phyloP scores from a whole-genome alignment of 2,888 invertebrate genomes.

The Cephus rjabovi region DNA sequence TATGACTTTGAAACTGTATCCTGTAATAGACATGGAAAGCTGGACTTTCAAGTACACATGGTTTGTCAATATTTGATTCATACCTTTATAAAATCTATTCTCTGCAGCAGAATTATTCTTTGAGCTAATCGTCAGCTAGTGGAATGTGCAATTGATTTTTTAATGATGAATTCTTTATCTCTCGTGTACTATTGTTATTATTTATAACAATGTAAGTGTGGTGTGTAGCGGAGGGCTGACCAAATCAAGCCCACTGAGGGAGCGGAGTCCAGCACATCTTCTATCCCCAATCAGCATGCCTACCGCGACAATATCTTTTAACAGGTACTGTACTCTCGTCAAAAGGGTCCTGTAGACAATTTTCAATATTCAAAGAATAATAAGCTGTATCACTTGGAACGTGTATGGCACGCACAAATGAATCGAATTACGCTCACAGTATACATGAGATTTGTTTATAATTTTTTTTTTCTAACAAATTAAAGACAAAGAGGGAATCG shows the following conservation, averaged over 20 bases:
- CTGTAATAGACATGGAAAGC: conserved; percentile 12
- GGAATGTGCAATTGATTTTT: background rate
- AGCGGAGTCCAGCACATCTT: conserved; percentile 65
- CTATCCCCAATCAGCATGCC: conserved; percentile 74
- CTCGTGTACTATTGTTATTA: conserved; percentile 9
- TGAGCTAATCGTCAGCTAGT: background rate
- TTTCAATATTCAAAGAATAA: background rate
- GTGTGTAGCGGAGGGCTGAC: conserved; percentile 58
- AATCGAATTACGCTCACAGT: background rate
- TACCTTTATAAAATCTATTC: background rate
- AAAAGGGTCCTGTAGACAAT: background rate
- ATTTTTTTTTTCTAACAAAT: background rate
- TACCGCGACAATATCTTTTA: conserved; percentile 69
- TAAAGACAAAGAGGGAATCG: background rate
- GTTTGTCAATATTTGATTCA: conserved; percentile 2
- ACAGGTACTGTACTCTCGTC: conserved; percentile 68
- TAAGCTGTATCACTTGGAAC: background rate
- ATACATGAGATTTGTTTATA: background rate
- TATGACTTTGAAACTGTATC: conserved; percentile 17
- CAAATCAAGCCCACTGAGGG: conserved; percentile 62
- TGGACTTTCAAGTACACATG: conserved; percentile 25
- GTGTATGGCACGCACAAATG: background rate
- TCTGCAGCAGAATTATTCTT: background rate
- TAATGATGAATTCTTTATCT: background rate
- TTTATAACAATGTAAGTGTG: conserved; percentile 45